Conservation (phyloP, 2,797 vertebrate species). For the Sebastes itinus region DNA sequence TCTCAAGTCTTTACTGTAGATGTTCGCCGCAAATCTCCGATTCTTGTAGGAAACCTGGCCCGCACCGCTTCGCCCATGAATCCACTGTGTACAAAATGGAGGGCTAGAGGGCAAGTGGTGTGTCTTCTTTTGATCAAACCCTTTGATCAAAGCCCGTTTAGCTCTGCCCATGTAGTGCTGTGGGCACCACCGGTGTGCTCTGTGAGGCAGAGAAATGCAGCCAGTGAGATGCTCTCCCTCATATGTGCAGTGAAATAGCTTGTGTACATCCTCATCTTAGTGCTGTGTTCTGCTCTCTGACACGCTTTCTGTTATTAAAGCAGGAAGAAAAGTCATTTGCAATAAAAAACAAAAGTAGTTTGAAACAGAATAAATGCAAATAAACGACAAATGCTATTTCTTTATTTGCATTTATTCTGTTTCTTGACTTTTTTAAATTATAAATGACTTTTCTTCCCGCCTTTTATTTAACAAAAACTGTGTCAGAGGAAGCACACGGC, state of each 20-base stretch:
- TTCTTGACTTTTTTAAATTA: no score
- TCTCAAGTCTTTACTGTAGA: conserved; percentile 62
- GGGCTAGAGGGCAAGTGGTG: conserved; percentile 81
- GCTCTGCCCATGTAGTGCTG: conserved; percentile 83
- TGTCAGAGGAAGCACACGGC: no score
- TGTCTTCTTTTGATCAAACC: conserved; percentile 82
- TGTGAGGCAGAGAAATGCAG: conserved; percentile 63
- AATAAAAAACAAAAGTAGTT: not conserved
- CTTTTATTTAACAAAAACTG: no score
- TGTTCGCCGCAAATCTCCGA: conserved; percentile 65
- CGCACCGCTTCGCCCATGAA: conserved; percentile 71
- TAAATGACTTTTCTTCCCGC: no score
- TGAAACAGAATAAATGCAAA: conserved; percentile 6
- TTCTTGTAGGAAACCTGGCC: conserved; percentile 76
- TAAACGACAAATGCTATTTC: not conserved
- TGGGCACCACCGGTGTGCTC: conserved; percentile 80
- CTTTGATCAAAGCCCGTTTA: conserved; percentile 84
- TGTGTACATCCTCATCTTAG: conserved; percentile 19
- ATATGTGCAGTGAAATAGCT: conserved; percentile 42
- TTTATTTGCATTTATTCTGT: no score
- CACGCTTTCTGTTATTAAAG: conserved; percentile 1
- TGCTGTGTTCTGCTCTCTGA: conserved; percentile 3
- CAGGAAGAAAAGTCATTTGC: not conserved
- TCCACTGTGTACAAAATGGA: conserved; percentile 81
- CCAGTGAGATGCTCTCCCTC: conserved; percentile 61